A percentile compares a stretch with the other conserved stretches of the same genome.
phyloP scores from a whole-genome alignment of 2,113 vertebrate genomes.

The Poeciliopsis occidentalis region DNA sequence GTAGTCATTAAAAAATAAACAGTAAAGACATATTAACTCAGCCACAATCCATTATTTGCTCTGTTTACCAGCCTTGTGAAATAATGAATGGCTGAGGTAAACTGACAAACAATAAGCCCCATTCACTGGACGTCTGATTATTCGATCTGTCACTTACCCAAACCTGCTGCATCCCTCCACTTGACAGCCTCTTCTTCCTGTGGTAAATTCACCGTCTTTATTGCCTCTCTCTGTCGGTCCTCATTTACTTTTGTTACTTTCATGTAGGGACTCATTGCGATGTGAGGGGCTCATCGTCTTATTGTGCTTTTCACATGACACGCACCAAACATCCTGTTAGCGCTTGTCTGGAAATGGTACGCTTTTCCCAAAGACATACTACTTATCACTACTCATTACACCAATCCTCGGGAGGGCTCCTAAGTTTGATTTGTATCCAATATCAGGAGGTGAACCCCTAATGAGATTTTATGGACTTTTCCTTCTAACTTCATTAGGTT shows the following conservation, averaged over 20 bases:
- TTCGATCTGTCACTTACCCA: constrained; percentile 1
- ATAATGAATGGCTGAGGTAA: background rate
- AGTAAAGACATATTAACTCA: too few species aligned
- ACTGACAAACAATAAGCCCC: background rate
- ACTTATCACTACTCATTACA: constrained; percentile 60
- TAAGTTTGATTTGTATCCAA: constrained; percentile 75
- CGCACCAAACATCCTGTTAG: constrained; percentile 32
- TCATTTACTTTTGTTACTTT: constrained; percentile 7
- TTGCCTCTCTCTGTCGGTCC: background rate
- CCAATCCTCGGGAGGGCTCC: constrained; percentile 69
- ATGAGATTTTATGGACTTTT: constrained; percentile 79
- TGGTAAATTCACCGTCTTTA: background rate
- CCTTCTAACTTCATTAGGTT: constrained; percentile 78
- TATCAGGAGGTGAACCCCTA: constrained; percentile 70
- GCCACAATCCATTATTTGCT: background rate
- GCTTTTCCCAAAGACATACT: constrained; percentile 37
- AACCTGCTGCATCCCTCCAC: background rate
- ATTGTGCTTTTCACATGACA: constrained; percentile 34
- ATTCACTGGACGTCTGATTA: background rate
- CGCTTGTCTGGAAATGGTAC: constrained; percentile 33
- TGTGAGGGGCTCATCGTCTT: constrained; percentile 9
- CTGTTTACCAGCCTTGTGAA: background rate
- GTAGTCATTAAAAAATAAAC: too few species aligned
- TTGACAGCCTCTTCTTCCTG: background rate
- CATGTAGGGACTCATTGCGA: background rate